phyloP scores from a whole-genome alignment of 2,113 vertebrate genomes.

The Dendrocopos noguchii region DNA sequence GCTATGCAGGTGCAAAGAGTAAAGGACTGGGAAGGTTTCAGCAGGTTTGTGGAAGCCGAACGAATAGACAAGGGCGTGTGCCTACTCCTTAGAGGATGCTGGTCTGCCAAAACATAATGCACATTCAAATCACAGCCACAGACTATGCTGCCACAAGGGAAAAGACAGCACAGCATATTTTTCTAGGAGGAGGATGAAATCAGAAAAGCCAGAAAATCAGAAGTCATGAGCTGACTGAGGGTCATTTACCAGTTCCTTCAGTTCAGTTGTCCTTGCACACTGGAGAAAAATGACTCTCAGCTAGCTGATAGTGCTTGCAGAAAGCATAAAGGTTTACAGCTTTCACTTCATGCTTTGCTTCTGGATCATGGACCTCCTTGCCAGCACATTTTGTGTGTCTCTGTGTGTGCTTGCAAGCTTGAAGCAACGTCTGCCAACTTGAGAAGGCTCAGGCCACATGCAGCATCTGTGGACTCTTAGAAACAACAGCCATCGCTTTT shows the following conservation, averaged over 20 bases:
- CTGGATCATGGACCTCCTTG: not conserved
- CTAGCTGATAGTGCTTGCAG: fast-evolving
- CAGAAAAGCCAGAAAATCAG: not conserved
- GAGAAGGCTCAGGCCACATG: not conserved
- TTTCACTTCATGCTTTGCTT: not conserved
- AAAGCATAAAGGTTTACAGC: not conserved
- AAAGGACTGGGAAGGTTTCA: not conserved
- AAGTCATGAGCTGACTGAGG: not conserved
- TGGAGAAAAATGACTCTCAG: not conserved
- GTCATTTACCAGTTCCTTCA: not conserved
- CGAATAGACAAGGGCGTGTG: not conserved
- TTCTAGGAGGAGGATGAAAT: not conserved
- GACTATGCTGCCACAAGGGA: not conserved
- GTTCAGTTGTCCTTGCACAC: not conserved
- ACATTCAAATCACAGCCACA: not conserved
- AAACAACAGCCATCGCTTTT: not conserved
- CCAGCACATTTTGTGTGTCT: not conserved
- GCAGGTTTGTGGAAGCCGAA: not conserved
- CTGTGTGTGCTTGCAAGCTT: not conserved
- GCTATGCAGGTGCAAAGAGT: not conserved
- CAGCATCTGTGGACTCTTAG: not conserved
- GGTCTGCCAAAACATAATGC: not conserved
- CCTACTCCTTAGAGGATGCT: not conserved
- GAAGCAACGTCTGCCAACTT: not conserved
- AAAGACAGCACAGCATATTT: not conserved